These are phyloP conservation scores for Drosophila kepulauana DNA, from an alignment of 1,140 invertebrate genomes.

Conservation along the genomic window DNA sequence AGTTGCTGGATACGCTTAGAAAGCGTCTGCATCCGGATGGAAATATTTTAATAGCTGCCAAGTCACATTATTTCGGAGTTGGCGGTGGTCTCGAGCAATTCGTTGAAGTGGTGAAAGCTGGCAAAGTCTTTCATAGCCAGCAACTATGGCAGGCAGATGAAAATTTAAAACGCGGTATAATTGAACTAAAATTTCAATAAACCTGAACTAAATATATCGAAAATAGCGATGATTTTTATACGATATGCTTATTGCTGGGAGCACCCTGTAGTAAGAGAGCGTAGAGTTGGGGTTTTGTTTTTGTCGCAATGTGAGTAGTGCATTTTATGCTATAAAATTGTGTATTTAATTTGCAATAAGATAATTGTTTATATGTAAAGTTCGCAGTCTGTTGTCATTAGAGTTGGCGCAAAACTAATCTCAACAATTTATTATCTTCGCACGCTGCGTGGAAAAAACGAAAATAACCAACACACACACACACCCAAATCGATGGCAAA, in stretches of 20 bases:
- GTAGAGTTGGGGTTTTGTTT: conserved; percentile 41
- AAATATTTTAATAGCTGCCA: conserved; percentile 91
- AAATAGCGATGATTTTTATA: conserved; percentile 7
- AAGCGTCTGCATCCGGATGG: conserved; percentile 89
- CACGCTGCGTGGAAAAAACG: conserved; percentile 55
- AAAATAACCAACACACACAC: background rate
- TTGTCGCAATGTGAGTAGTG: conserved; percentile 45
- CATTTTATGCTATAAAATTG: conserved; percentile 18
- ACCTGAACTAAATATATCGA: conserved; percentile 10
- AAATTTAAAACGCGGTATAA: conserved; percentile 87
- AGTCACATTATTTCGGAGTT: conserved; percentile 96
- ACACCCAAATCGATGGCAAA: conserved; percentile 40
- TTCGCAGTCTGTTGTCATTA: background rate
- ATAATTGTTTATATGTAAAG: conserved; percentile 10
- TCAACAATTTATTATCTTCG: conserved; percentile 44
- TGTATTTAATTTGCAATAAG: conserved; percentile 8
- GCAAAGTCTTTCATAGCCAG: conserved; percentile 86
- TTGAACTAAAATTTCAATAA: conserved; percentile 85
- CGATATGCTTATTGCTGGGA: background rate
- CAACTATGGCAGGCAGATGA: conserved; percentile 87
- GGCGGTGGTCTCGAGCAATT: conserved; percentile 92
- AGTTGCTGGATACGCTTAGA: conserved; percentile 90
- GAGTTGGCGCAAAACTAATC: conserved; percentile 25
- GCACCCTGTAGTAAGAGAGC: conserved; percentile 37
- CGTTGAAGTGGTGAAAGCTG: conserved; percentile 87